Conservation (phyloP, 2,797 vertebrate species). For the Nannoperca obscura region DNA sequence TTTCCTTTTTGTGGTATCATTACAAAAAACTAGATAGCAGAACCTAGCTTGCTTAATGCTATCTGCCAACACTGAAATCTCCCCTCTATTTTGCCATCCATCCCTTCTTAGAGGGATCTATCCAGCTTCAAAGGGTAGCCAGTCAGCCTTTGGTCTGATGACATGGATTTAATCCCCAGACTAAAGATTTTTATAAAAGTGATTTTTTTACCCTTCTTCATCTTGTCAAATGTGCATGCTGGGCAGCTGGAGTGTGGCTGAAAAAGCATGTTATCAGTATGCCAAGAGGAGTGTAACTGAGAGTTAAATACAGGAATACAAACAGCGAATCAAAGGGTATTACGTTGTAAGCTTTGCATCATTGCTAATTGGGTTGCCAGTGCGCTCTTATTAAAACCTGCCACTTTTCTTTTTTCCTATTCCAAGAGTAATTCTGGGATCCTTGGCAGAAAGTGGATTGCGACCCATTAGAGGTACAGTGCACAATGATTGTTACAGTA, state of each 20-base stretch:
- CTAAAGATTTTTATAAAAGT: conserved; percentile 73
- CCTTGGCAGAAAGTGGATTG: conserved; percentile 52
- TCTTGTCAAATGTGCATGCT: conserved; percentile 64
- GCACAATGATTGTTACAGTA: conserved; percentile 34
- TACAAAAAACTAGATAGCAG: conserved; percentile 46
- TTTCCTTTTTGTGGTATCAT: conserved; percentile 59
- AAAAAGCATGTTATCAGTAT: conserved; percentile 54
- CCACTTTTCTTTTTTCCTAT: conserved; percentile 42
- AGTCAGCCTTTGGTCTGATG: conserved; percentile 74
- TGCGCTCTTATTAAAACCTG: conserved; percentile 63
- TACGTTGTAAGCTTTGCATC: conserved; percentile 70
- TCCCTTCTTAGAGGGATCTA: conserved; percentile 74
- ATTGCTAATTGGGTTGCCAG: conserved; percentile 72
- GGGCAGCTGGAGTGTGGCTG: conserved; percentile 58
- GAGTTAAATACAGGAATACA: conserved; percentile 62
- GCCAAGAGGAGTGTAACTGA: conserved; percentile 58
- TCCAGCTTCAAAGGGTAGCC: conserved; percentile 74
- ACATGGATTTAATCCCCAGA: conserved; percentile 78
- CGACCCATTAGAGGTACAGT: conserved; percentile 48
- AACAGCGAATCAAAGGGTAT: conserved; percentile 72
- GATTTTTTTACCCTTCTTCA: conserved; percentile 42
- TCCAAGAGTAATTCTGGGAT: conserved; percentile 42
- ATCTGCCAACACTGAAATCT: conserved; percentile 72
- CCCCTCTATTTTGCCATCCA: conserved; percentile 69
- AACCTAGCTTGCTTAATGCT: conserved; percentile 63